phyloP scores from a whole-genome alignment of 2,797 vertebrate genomes.

The Synaphobranchus kaupii region DNA sequence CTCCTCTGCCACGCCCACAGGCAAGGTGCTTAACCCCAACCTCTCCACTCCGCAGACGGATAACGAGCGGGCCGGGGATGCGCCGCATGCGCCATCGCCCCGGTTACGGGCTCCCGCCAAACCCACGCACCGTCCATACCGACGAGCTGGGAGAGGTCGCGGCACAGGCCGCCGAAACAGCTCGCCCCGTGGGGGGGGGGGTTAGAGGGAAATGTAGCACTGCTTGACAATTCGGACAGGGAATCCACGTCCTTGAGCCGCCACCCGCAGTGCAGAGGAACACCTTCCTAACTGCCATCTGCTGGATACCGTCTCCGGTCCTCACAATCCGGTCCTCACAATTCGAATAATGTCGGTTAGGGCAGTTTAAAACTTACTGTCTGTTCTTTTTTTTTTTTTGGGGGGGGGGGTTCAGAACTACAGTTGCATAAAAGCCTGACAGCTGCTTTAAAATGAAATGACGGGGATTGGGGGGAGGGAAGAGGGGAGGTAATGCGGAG shows the following conservation, averaged over 20 bases:
- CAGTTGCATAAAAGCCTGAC: slow-evolving; percentile 26
- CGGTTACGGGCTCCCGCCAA: neutral
- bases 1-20: neutral
- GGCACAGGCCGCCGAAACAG: too few relatives aligned
- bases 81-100: too few relatives aligned
- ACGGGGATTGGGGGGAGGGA: neutral
- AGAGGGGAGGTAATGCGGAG: neutral
- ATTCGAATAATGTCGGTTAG: too few relatives aligned
- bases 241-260: neutral
- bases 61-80: neutral
- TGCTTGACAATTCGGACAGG: neutral
- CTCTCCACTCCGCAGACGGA: neutral
- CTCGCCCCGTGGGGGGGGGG: too few relatives aligned
- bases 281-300: neutral
- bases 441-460: slow-evolving; percentile 27
- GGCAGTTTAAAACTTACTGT: too few relatives aligned
- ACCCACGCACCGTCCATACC: neutral
- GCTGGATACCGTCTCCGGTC: neutral
- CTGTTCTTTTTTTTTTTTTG: too few relatives aligned
- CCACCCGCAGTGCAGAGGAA: neutral
- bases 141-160: neutral
- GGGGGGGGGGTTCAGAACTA: slow-evolving; percentile 19
- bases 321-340: neutral
- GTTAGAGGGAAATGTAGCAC: neutral
- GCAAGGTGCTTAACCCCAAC: neutral